Percentiles rank a stretch among this genome's conserved stretches.
Conservation (phyloP, 2,888 invertebrate species). For the Camptogramma bilineatum region DNA sequence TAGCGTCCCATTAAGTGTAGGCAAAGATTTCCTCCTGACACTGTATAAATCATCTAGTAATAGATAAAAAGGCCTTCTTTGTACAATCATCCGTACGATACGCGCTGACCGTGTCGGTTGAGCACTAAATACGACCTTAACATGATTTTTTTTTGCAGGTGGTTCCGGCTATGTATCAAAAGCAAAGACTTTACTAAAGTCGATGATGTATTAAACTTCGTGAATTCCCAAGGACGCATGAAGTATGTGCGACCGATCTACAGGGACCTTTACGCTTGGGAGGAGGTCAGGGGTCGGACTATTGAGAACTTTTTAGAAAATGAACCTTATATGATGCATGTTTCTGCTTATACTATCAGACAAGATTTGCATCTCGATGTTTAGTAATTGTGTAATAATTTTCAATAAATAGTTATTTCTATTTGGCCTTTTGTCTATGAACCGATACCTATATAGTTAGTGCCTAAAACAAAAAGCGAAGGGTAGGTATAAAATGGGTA, state of each 20-base stretch:
- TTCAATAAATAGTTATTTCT: no score
- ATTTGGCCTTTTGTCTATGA: no score
- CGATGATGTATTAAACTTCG: slow-evolving; percentile 89
- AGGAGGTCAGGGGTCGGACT: slow-evolving; percentile 72
- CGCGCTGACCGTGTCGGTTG: no score
- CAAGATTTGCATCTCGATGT: neutral
- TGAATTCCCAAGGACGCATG: slow-evolving; percentile 94
- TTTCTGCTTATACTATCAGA: neutral
- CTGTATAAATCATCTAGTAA: no score
- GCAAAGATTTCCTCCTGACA: no score
- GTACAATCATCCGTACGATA: no score
- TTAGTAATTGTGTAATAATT: neutral
- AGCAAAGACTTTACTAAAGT: slow-evolving; percentile 88
- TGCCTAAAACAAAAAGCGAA: no score
- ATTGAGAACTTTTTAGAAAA: neutral
- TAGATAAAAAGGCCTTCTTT: no score
- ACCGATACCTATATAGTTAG: no score
- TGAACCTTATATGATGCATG: slow-evolving; percentile 2
- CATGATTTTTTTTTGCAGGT: neutral
- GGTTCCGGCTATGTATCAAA: slow-evolving; percentile 12
- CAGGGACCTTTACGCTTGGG: slow-evolving; percentile 82
- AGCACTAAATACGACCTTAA: no score
- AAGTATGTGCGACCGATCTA: slow-evolving; percentile 91
- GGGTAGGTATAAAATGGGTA: no score
- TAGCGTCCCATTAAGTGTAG: no score